Percentiles rank a stretch among this genome's conserved stretches.
Conservation (phyloP, 1,140 invertebrate genomes). For the Brachionus plicatilis region DNA sequence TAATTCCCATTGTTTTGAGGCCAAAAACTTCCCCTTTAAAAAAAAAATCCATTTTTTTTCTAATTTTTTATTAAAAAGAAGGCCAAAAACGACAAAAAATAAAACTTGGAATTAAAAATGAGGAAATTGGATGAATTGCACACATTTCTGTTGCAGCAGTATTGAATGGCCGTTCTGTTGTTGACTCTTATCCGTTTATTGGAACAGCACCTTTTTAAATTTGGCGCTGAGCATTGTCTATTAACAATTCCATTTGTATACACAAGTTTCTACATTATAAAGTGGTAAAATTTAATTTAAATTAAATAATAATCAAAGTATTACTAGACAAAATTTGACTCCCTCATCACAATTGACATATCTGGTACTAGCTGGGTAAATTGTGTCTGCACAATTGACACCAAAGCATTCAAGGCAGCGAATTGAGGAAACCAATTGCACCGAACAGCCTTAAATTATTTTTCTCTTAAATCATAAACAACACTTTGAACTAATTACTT, state of each 20-base stretch:
- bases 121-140: background rate
- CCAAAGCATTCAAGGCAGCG: conserved; percentile 19
- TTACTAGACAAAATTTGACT: conserved; percentile 24
- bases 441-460: background rate
- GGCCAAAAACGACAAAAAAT: background rate
- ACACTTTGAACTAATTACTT: background rate
- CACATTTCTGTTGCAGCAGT: conserved; percentile 23
- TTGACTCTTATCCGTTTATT: background rate
- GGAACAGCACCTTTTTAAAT: background rate
- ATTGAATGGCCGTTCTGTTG: background rate
- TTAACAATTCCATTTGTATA: background rate
- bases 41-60: background rate
- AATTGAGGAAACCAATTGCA: background rate
- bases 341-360: background rate
- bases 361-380: conserved; percentile 8
- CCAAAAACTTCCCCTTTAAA: no score
- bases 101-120: background rate
- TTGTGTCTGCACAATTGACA: background rate
- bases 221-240: background rate
- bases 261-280: background rate
- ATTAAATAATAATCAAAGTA: background rate
- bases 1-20: no score
- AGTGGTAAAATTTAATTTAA: background rate
- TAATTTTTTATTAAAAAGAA: background rate
- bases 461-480: background rate